Conservation (phyloP, 2,113 vertebrate species). For the Polypterus bichir region DNA sequence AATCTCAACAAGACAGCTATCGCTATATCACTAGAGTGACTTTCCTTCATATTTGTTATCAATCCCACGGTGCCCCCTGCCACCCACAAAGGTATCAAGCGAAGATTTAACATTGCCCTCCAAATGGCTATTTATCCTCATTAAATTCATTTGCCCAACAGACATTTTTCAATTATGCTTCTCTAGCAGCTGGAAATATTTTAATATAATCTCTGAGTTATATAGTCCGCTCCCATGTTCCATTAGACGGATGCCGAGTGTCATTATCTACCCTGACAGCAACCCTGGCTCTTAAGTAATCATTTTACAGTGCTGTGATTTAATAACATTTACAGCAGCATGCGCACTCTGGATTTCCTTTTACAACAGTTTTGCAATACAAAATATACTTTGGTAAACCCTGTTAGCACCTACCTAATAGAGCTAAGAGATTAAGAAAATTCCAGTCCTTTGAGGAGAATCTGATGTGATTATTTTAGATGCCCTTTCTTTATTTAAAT, state of each 20-base stretch:
- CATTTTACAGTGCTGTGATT: constrained; percentile 30
- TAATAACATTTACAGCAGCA: constrained; percentile 21
- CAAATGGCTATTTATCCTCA: constrained; percentile 12
- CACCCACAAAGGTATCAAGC: neutral
- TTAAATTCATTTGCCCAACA: constrained; percentile 10
- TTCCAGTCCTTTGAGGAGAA: too few species aligned
- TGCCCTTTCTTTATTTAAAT: too few species aligned
- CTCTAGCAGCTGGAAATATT: constrained; percentile 22
- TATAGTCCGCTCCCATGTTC: constrained; percentile 21
- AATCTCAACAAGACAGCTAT: neutral
- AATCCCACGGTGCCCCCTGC: too few species aligned
- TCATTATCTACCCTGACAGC: constrained; percentile 25
- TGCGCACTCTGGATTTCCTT: too few species aligned
- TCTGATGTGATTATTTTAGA: too few species aligned
- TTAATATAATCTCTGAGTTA: constrained; percentile 27
- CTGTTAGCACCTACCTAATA: too few species aligned
- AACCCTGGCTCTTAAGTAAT: constrained; percentile 26
- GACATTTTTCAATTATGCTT: constrained; percentile 10
- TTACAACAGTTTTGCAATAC: too few species aligned
- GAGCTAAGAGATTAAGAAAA: too few species aligned
- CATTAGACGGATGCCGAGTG: constrained; percentile 23
- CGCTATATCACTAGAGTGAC: neutral
- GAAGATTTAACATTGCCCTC: constrained; percentile 2
- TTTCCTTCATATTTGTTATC: neutral
- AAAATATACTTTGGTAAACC: too few species aligned